A percentile compares a stretch with the other conserved stretches of the same genome.
These are phyloP conservation scores for Invenusta paracnida DNA, from an alignment of 2,888 invertebrate species.

Conservation along the genomic window DNA sequence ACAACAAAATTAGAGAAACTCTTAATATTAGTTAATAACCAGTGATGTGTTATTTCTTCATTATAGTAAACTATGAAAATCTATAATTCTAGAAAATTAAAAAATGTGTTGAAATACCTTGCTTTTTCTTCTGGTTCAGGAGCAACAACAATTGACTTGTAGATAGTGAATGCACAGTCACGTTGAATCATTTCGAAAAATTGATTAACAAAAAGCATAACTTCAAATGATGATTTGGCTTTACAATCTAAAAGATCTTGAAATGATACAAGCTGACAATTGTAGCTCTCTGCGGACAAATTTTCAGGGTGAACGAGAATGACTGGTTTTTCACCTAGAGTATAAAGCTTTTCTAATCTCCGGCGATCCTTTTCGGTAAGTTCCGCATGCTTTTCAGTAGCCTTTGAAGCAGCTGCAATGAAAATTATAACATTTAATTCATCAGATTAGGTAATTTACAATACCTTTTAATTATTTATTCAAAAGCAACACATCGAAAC, in stretches of 20 bases:
- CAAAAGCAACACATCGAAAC: too few relatives aligned
- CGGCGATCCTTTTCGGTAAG: constrained; percentile 63
- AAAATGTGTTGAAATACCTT: too few relatives aligned
- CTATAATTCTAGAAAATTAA: too few relatives aligned
- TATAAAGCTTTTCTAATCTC: constrained; percentile 70
- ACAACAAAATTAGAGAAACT: too few relatives aligned
- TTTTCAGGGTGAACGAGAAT: constrained; percentile 75
- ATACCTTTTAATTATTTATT: too few relatives aligned
- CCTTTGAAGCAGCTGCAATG: neutral
- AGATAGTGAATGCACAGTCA: constrained; percentile 87
- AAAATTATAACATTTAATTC: neutral
- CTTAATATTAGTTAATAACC: neutral
- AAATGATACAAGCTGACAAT: constrained; percentile 80
- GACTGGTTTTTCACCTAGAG: constrained; percentile 67
- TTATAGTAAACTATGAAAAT: too few relatives aligned
- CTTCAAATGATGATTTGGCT: constrained; percentile 66
- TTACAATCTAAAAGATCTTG: constrained; percentile 81
- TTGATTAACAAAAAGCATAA: constrained; percentile 83
- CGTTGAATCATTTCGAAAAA: constrained; percentile 95
- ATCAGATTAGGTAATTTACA: neutral
- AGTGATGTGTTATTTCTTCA: neutral
- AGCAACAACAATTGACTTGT: constrained; percentile 62
- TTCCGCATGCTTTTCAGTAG: constrained; percentile 51
- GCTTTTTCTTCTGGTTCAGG: neutral
- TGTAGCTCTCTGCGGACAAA: constrained; percentile 90